Evolutionary conservation across 37 sponge, comb jelly and placozoan genomes (phyloP), one percentile per base, ranked within the genome.

Genomic region (Bolinopsis microptera): DNA sequence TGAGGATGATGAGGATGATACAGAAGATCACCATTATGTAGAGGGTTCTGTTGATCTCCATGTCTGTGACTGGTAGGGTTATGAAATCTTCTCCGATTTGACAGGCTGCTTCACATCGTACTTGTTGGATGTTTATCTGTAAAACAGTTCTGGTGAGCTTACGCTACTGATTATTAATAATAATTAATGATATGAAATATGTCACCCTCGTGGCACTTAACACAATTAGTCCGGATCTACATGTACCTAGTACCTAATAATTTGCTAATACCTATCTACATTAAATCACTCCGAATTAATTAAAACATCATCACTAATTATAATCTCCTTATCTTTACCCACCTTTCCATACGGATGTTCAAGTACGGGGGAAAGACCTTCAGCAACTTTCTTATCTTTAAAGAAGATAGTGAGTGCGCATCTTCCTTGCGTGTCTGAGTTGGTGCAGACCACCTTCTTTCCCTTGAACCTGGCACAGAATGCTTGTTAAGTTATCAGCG

Each of bases 121-220:
- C 90, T 86, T 86, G 40, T n/a, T 39, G 61, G 41, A 86, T 86
- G 61, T 86, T 86, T 39, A 86, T 86, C 90, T 86, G 90, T 8
- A 28, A 28, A 30, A 30, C 31, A 28, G 75, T n/a, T 5, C 2
- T 3, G 31, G 26, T n/a, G 75, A 72, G 75, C 26, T 72, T 8
- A 21, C 61, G 13, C 61, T 5, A 48, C 61, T 13, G 13, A 48
- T 48, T n/a, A n/a, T n/a, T n/a, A n/a, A n/a, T n/a, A n/a, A n/a
- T n/a, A n/a, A n/a, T n/a, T n/a, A n/a, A n/a, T n/a, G n/a, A n/a
- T n/a, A n/a, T n/a, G n/a, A n/a, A n/a, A n/a, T n/a, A n/a, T n/a
- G n/a, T n/a, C n/a, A n/a, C n/a, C n/a, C n/a, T n/a, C n/a, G n/a
- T n/a, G n/a, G n/a, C n/a, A n/a, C n/a, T n/a, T n/a, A n/a, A n/a